Conservation (phyloP, 2,888 invertebrate genomes). For the Drosophila picticornis region DNA sequence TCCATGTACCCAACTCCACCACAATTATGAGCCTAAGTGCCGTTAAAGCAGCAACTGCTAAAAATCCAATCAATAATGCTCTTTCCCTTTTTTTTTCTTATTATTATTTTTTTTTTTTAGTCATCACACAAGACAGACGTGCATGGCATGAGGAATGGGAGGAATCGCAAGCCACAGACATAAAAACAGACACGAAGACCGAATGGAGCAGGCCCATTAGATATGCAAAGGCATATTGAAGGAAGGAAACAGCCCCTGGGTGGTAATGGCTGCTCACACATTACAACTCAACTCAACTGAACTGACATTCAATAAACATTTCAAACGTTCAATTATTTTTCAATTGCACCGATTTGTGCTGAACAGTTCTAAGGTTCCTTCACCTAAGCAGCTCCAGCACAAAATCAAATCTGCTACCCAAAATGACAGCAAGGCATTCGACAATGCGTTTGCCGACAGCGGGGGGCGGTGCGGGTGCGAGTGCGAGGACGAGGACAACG, state of each 20-base stretch:
- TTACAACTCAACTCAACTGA: slow-evolving; percentile 41
- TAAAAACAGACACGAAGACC: slow-evolving; percentile 18
- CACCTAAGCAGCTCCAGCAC: slow-evolving; percentile 23
- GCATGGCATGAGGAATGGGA: slow-evolving; percentile 52
- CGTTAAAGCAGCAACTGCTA: slow-evolving; percentile 56
- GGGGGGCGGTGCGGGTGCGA: not conserved
- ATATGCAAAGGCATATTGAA: slow-evolving; percentile 42
- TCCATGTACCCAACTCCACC: slow-evolving; percentile 36
- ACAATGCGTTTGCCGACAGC: slow-evolving; percentile 27
- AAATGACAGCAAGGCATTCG: slow-evolving; percentile 48
- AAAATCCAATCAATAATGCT: slow-evolving; percentile 68
- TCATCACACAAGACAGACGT: slow-evolving; percentile 44
- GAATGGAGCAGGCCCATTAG: slow-evolving; percentile 35
- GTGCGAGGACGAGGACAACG: no score
- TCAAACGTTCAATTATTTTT: slow-evolving; percentile 79
- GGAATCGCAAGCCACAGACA: slow-evolving; percentile 19
- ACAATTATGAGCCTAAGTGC: slow-evolving; percentile 69
- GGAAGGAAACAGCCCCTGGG: slow-evolving; percentile 25
- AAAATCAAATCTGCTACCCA: slow-evolving; percentile 40
- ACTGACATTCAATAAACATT: slow-evolving; percentile 75
- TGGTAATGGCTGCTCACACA: slow-evolving; percentile 31
- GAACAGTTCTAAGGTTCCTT: slow-evolving; percentile 5
- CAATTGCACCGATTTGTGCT: slow-evolving; percentile 73
- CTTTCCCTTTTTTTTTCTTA: slow-evolving; percentile 27
- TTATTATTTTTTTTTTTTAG: slow-evolving; percentile 28